Base-by-base conservation (phyloP, 2,797 vertebrate species). In the Xyrichtys novacula region DNA sequence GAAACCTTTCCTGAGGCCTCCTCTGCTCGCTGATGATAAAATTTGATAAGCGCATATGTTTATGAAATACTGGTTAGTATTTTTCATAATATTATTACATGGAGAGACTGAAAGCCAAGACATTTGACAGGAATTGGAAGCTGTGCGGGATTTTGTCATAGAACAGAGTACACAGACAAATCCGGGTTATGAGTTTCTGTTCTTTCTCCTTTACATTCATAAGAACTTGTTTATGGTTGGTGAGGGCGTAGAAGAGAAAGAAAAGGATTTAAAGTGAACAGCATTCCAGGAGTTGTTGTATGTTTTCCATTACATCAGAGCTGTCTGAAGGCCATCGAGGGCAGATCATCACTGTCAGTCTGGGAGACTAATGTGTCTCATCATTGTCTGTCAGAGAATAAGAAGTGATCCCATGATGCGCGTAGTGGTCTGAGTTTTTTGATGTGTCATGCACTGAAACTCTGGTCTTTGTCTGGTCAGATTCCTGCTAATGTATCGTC, bases 41-140 rank as follows among this genome's bases (percentile, higher is more conserved):
- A 76, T 20, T 19, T 0, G 73, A 86, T 84, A 71, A 70, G 36
- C 16, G 17, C 44, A 31, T 74, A 80, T 83, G 60, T 78, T 89
- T 86, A 58, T 67, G 3, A 74, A 67, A 83, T 69, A 65, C 65
- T 47, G 64, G 48, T 70, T 67, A 36, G 23, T 44, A 57, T 78
- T 83, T 25, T 87, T 53, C 80, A 84, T 65, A 85, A 91, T 74
- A 79, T 87, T 85, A 88, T 46, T 34, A 47, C 29, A 47, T 6
- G 0, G 10, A 36, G 31, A 38, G 46, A 50, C 58, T 14, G 40
- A 50, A 70, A 56, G 32, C 31, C 43, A 34, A 58, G 74, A 49
- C 67, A 6, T 73, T 61, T 71, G 66, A 63, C 76, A 44, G 40
- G 19, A 47, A 56, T 39, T 65, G 19, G 63, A 78, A 66, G 31